Conservation (phyloP, 2,888 invertebrate species). For the Orthonychiurus folsomi region DNA sequence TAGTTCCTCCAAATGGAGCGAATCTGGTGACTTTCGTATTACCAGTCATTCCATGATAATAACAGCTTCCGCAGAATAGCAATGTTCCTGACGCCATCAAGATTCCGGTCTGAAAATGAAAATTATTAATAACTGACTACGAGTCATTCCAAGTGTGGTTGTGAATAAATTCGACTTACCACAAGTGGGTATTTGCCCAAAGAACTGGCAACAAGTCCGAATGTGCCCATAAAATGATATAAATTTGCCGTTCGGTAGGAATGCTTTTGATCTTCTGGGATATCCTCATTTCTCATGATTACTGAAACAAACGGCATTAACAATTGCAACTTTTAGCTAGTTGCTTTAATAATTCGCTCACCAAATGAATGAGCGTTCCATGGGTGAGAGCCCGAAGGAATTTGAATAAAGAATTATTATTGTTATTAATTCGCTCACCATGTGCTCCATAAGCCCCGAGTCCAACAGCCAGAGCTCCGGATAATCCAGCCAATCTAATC, state of each 20-base stretch:
- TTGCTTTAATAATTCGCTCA: background rate
- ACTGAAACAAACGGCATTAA: constrained; percentile 17
- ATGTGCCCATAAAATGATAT: constrained; percentile 39
- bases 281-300: constrained; percentile 34
- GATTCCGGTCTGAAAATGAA: constrained; percentile 31
- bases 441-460: constrained; percentile 40
- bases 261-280: constrained; percentile 37
- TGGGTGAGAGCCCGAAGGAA: background rate
- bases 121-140: constrained; percentile 1
- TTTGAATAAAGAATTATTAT: too few relatives aligned
- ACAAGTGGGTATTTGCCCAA: constrained; percentile 27
- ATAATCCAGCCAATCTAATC: constrained; percentile 35
- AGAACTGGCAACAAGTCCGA: constrained; percentile 35
- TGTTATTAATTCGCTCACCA: too few relatives aligned
- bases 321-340: constrained; percentile 2
- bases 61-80: constrained; percentile 31
- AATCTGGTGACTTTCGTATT: constrained; percentile 28
- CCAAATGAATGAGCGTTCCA: background rate
- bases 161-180: constrained; percentile 20
- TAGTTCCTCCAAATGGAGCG: constrained; percentile 37
- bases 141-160: background rate
- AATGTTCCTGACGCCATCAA: constrained; percentile 35
- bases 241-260: constrained; percentile 37
- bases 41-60: constrained; percentile 34
- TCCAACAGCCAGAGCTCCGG: constrained; percentile 35